Percentiles rank a stretch among this genome's conserved stretches.
Conservation (phyloP, 2,888 invertebrate species). For the Macaria notata region DNA sequence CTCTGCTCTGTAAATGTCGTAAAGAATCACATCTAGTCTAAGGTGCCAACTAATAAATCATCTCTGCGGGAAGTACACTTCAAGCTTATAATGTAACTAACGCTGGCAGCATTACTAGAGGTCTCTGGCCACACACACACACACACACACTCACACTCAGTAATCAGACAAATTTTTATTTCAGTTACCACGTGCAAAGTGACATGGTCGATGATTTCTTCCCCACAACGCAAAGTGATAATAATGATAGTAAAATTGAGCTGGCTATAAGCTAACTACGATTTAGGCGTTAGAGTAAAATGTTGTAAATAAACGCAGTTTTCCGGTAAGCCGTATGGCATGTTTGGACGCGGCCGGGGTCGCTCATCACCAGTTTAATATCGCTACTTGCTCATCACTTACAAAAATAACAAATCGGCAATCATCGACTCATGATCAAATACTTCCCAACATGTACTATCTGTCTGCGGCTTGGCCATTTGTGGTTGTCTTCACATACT, state of each 20-base stretch:
- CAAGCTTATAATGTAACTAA: constrained; percentile 30
- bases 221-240: constrained; percentile 82
- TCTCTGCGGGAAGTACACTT: background rate
- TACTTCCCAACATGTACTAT: constrained; percentile 33
- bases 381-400: constrained; percentile 44
- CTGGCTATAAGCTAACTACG: constrained; percentile 46
- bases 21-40: too few relatives aligned
- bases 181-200: constrained; percentile 96
- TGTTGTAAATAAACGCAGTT: constrained; percentile 45
- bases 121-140: constrained; percentile 31
- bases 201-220: constrained; percentile 96
- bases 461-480: constrained; percentile 37
- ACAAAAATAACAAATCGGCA: constrained; percentile 41
- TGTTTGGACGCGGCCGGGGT: constrained; percentile 54
- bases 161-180: constrained; percentile 82
- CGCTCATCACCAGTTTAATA: constrained; percentile 44
- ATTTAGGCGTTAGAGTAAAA: constrained; percentile 46
- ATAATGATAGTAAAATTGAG: constrained; percentile 57
- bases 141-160: constrained; percentile 39
- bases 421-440: constrained; percentile 72
- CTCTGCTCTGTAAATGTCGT: too few relatives aligned
- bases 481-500: constrained; percentile 31
- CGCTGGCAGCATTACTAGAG: constrained; percentile 46
- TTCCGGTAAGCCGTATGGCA: constrained; percentile 76
- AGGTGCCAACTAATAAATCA: background rate